phyloP scores from a whole-genome alignment of 2,888 invertebrate genomes.

The Neoitamus cyanurus region DNA sequence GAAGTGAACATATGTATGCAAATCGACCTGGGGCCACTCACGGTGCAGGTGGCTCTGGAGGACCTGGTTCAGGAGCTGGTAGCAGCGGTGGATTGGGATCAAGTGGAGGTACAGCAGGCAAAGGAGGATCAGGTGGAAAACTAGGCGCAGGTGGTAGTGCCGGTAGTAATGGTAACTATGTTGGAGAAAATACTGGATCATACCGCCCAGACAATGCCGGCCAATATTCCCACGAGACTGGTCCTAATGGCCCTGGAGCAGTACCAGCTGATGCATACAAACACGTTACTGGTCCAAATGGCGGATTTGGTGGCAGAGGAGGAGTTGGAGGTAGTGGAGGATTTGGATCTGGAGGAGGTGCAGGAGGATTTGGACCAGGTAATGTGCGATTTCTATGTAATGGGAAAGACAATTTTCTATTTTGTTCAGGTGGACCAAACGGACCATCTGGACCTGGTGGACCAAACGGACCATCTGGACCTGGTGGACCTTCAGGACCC shows the following conservation, averaged over 20 bases:
- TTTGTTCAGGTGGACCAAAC: background rate
- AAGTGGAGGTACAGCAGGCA: constrained; percentile 9
- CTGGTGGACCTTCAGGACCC: constrained; percentile 60
- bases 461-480: constrained; percentile 62
- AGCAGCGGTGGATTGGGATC: constrained; percentile 27
- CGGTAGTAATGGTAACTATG: constrained; percentile 35
- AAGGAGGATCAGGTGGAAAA: constrained; percentile 56
- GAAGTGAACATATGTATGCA: constrained; percentile 4
- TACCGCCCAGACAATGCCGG: constrained; percentile 50
- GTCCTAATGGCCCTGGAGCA: constrained; percentile 54
- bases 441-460: constrained; percentile 66
- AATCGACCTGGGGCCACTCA: constrained; percentile 47
- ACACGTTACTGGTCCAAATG: constrained; percentile 46
- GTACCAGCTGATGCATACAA: constrained; percentile 39
- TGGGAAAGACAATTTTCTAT: background rate
- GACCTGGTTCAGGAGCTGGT: background rate
- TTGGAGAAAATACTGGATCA: constrained; percentile 4
- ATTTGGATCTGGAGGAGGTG: constrained; percentile 43
- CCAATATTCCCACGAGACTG: constrained; percentile 49
- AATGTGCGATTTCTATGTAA: background rate
- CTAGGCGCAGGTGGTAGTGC: constrained; percentile 14
- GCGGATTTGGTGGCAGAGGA: constrained; percentile 51
- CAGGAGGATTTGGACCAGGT: constrained; percentile 59
- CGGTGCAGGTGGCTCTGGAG: background rate
- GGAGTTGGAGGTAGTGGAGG: constrained; percentile 47